phyloP scores from a whole-genome alignment of 2,797 vertebrate genomes.

The Steatocranus sp. region DNA sequence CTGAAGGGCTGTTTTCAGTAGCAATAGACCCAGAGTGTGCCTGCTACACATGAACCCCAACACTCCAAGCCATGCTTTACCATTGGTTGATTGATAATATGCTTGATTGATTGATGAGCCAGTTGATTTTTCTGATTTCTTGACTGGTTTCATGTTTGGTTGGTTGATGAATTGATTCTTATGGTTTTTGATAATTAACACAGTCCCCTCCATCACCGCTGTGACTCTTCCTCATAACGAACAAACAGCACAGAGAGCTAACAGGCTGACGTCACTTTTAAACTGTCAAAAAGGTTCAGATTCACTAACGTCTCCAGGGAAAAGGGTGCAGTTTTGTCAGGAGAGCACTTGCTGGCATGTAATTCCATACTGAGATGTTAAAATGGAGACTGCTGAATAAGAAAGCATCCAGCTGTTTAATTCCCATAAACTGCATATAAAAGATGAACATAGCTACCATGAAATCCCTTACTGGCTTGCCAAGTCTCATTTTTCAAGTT shows the following conservation, averaged over 20 bases:
- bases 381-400: background rate
- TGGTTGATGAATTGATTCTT: slow-evolving; percentile 6
- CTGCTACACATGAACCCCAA: slow-evolving; percentile 60
- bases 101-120: slow-evolving; percentile 1
- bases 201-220: background rate
- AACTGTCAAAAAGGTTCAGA: background rate
- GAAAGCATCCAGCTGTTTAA: background rate
- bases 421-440: background rate
- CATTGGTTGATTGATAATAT: slow-evolving; percentile 6
- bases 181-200: slow-evolving; percentile 22
- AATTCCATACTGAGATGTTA: background rate
- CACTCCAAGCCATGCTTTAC: slow-evolving; percentile 40
- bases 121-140: background rate
- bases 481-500: background rate
- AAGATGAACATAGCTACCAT: background rate
- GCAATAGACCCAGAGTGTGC: slow-evolving; percentile 84
- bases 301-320: background rate
- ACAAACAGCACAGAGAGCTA: slow-evolving; percentile 7
- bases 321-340: background rate
- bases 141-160: background rate
- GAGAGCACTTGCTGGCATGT: background rate
- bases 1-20: slow-evolving; percentile 83
- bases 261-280: background rate
- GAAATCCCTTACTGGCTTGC: background rate
- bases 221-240: slow-evolving; percentile 12